These are phyloP conservation scores for Sycophila texana DNA, from an alignment of 2,888 invertebrate genomes.

Conservation along the genomic window DNA sequence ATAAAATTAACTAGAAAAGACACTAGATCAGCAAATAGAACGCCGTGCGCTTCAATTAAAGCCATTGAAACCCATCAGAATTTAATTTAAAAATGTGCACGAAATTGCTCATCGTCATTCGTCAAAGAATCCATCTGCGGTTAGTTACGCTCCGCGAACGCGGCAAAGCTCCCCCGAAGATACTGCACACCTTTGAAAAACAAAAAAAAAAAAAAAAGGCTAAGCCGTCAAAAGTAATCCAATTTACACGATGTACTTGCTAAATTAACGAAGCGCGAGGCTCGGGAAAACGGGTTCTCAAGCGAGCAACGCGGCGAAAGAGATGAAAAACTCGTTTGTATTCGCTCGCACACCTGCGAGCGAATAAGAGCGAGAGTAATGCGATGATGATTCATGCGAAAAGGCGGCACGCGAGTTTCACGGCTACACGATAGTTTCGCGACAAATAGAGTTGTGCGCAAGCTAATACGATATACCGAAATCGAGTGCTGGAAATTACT, in stretches of 20 bases:
- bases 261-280: conserved; percentile 27
- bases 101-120: no score
- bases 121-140: no score
- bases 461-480: neutral
- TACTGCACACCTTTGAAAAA: neutral
- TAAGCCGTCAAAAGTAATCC: conserved; percentile 28
- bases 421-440: neutral
- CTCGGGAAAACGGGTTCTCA: conserved; percentile 11
- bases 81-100: no score
- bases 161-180: neutral
- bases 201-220: neutral
- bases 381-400: conserved; percentile 39
- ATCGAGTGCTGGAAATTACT: no score
- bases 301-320: neutral
- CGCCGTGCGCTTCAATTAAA: no score
- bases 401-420: neutral
- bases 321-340: conserved; percentile 32
- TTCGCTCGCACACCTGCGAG: neutral
- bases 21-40: no score
- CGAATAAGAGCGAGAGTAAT: conserved; percentile 34
- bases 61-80: no score
- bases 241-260: conserved; percentile 28
- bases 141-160: no score
- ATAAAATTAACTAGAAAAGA: no score
- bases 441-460: neutral